Base-by-base conservation (phyloP, 2,113 vertebrate genomes). In the Toxostoma redivivum region DNA sequence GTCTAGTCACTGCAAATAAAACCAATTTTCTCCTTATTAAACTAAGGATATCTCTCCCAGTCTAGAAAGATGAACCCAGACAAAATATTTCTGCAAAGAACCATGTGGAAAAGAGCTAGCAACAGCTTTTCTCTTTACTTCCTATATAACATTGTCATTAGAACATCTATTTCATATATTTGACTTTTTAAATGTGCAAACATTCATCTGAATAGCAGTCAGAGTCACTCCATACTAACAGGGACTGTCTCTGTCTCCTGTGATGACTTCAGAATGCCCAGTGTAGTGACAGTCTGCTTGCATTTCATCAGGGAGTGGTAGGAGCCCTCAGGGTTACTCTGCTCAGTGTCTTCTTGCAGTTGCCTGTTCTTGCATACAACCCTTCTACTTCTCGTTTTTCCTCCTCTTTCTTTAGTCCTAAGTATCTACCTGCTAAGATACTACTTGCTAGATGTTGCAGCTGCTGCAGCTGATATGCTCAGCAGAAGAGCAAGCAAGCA, bases 141-240 rank as follows among this genome's bases (percentile, higher is more conserved):
- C 18, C 15, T 7, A 15, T 0, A 1, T 31, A 57, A 23, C 5
- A 20, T 9, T 1, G 1, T 48, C 10, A 20, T 48, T 53, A 45
- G 5, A 48, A 5, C 1, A 66, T 25, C 31, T 30, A 4, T 28
- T 14, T 85, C 35, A 48, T 13, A 7, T 15, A 30, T 19, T n/a
- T 77, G 11, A 3, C 7, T 85, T 92, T 70, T 79, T 15, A 70
- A 92, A 66, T 48, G 9, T 10, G 21, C 10, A 35, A 31, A 17
- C 11, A 54, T 47, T 54, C 30, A 18, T 17, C 30, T 15, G 23
- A 54, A 20, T 3, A n/a, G 25, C 30, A 30, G n/a, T 48, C 20
- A 27, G 35, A 35, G 18, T 35, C 74, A 35, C 10, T 31, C 35
- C 35, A 64, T 15, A 12, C 3, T 56, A 31, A 6, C 0, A 17